phyloP scores from a whole-genome alignment of 2,888 invertebrate genomes.

The Drosophila falleni region DNA sequence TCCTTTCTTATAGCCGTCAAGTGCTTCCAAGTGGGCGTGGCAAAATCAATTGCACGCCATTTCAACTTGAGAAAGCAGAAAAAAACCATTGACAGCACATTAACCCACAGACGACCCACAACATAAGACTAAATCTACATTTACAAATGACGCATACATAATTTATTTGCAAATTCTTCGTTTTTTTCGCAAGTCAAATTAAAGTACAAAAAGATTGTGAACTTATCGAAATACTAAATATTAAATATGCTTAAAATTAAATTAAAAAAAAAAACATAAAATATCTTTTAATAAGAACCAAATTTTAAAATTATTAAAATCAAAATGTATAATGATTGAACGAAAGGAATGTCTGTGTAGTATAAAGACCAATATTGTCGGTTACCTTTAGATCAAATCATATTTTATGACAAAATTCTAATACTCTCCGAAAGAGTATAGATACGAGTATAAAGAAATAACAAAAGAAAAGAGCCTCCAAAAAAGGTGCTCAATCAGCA shows the following conservation, averaged over 20 bases:
- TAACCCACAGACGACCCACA: slow-evolving; percentile 52
- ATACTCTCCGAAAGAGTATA: background rate
- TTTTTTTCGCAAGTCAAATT: slow-evolving; percentile 19
- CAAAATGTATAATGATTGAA: background rate
- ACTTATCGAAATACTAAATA: background rate
- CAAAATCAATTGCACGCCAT: slow-evolving; percentile 76
- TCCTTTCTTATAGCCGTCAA: slow-evolving; percentile 29
- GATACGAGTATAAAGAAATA: slow-evolving; percentile 8
- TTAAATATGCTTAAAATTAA: slow-evolving; percentile 10
- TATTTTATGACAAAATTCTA: background rate
- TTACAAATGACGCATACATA: slow-evolving; percentile 72
- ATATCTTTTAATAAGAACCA: too few relatives aligned
- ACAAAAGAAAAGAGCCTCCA: slow-evolving; percentile 38
- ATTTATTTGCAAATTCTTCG: slow-evolving; percentile 69
- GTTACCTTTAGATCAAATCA: too few relatives aligned
- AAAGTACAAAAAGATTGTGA: slow-evolving; percentile 5
- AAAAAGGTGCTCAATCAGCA: slow-evolving; percentile 74
- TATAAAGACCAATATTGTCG: background rate
- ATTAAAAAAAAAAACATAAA: background rate
- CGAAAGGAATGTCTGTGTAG: too few relatives aligned
- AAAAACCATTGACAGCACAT: slow-evolving; percentile 67
- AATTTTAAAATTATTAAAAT: too few relatives aligned
- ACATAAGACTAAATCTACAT: slow-evolving; percentile 60
- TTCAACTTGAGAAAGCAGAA: slow-evolving; percentile 36
- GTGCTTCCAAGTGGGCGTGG: slow-evolving; percentile 54